These are phyloP conservation scores for Halictus quadricinctus DNA, from an alignment of 2,888 invertebrate genomes.

Conservation along the genomic window DNA sequence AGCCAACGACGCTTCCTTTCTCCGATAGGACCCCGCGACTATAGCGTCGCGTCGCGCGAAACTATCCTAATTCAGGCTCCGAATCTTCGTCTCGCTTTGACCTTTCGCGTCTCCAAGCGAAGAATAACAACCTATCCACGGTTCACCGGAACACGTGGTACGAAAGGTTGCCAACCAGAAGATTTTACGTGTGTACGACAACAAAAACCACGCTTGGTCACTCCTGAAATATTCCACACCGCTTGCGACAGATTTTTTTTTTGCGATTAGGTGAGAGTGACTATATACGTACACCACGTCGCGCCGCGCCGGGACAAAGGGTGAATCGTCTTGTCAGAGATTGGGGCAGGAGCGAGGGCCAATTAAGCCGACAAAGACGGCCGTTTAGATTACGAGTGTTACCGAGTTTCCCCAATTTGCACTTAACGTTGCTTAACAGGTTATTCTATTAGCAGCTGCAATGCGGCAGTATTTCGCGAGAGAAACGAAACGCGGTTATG, in stretches of 20 bases:
- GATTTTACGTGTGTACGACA: neutral
- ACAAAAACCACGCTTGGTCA: neutral
- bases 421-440: conserved; percentile 28
- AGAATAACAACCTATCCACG: neutral
- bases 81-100: neutral
- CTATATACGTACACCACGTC: too few relatives aligned
- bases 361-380: neutral
- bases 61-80: neutral
- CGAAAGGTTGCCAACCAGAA: neutral
- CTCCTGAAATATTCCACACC: neutral
- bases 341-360: conserved; percentile 1
- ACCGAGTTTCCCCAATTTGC: conserved; percentile 29
- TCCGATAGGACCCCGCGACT: neutral
- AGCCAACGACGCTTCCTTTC: neutral
- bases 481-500: conserved; percentile 67
- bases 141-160: neutral
- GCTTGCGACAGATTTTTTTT: neutral
- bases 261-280: neutral
- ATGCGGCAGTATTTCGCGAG: conserved; percentile 69
- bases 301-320: neutral
- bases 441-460: conserved; percentile 66
- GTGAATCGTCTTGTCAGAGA: neutral
- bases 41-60: neutral
- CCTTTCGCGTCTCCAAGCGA: neutral
- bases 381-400: neutral